Conservation (phyloP, 2,888 invertebrate species). For the Melanchra persicariae region DNA sequence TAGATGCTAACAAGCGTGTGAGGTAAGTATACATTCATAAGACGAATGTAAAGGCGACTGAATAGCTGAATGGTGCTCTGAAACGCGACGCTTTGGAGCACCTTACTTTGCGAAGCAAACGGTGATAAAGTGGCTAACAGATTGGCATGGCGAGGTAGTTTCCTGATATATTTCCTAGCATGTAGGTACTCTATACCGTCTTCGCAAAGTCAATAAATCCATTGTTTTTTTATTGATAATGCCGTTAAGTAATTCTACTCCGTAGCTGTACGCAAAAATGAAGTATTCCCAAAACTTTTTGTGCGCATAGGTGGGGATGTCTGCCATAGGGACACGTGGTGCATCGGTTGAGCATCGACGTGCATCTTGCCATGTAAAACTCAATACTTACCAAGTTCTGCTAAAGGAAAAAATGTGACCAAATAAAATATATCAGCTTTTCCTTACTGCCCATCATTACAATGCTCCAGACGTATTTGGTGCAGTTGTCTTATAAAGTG, state of each 20-base stretch:
- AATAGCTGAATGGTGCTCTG: conserved; percentile 28
- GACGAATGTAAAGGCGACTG: not conserved
- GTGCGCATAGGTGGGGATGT: no score
- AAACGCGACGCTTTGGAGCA: conserved; percentile 19
- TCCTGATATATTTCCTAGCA: no score
- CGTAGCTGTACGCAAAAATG: no score
- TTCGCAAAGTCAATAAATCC: no score
- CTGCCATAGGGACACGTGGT: no score
- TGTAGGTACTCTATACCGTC: no score
- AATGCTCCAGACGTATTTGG: conserved; percentile 7
- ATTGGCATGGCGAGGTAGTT: not conserved
- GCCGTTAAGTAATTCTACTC: no score
- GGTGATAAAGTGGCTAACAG: not conserved
- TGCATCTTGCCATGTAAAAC: no score
- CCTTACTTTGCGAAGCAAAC: not conserved
- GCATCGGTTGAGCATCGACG: no score
- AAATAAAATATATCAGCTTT: conserved; percentile 6
- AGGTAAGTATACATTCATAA: conserved; percentile 22
- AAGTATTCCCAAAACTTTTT: no score
- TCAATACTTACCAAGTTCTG: no score
- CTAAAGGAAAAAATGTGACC: not conserved
- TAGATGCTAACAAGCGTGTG: conserved; percentile 17
- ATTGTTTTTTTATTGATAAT: no score
- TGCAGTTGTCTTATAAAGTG: conserved; percentile 11
- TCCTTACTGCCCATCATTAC: not conserved